phyloP scores from a whole-genome alignment of 2,797 vertebrate species.

The Avahi laniger region DNA sequence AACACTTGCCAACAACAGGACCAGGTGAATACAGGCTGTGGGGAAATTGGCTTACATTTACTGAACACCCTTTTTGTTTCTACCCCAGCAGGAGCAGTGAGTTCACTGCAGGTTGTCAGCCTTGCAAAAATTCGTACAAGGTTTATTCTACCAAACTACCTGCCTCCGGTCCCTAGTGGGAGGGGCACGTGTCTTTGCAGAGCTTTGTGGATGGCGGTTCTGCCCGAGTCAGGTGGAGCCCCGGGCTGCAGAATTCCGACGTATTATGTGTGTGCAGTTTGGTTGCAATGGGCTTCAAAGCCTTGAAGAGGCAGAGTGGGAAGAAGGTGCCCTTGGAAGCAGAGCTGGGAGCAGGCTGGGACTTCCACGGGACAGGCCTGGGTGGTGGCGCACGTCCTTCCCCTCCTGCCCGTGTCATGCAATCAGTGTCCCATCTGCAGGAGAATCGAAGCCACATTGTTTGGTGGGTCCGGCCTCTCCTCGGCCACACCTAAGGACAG shows the following conservation, averaged over 20 bases:
- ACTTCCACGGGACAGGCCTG: not conserved
- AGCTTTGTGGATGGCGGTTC: not conserved
- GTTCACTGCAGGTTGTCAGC: not conserved
- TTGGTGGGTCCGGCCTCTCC: not conserved
- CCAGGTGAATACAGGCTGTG: not conserved
- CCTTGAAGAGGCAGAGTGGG: not conserved
- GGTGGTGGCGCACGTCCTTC: accelerated
- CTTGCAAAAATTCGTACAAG: not conserved
- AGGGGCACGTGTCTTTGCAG: not conserved
- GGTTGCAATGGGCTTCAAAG: not conserved
- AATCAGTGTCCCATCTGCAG: not conserved
- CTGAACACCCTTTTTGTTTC: not conserved
- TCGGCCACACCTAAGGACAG: not conserved
- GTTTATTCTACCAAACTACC: not conserved
- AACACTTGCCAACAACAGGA: not conserved
- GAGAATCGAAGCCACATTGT: not conserved
- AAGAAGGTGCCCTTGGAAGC: not conserved
- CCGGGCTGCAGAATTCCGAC: not conserved
- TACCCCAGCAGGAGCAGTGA: not conserved
- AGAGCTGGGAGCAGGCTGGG: not conserved
- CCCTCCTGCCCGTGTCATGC: too few species aligned
- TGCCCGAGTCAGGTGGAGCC: not conserved
- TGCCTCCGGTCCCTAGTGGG: not conserved
- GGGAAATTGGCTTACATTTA: not conserved
- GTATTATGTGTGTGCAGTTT: not conserved